Evolutionary conservation across 2,888 invertebrate species (phyloP).

Genomic region (Plemyria rubiginata): DNA sequence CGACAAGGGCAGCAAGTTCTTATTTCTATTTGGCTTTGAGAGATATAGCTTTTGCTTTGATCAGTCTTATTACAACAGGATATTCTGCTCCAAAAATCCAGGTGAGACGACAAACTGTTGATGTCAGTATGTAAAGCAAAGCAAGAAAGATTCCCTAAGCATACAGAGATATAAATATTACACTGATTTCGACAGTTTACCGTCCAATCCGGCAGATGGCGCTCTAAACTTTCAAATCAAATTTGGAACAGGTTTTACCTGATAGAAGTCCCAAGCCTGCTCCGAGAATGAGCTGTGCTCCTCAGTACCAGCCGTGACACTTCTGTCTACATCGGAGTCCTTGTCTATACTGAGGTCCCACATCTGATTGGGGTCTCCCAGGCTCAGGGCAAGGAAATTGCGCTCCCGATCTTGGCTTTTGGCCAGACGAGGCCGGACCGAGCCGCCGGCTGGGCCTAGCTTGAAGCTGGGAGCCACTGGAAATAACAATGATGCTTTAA

Average conservation of each 20-base stretch:
- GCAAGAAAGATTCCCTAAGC: no score
- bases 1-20: no score
- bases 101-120: no score
- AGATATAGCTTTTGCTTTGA: no score
- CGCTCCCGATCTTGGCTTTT: slow-evolving; percentile 65
- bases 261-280: slow-evolving; percentile 98
- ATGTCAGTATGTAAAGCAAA: no score
- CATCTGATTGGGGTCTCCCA: slow-evolving; percentile 74
- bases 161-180: no score
- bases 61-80: no score
- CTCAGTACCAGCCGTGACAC: slow-evolving; percentile 87
- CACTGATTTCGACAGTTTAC: no score
- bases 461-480: slow-evolving; percentile 87
- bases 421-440: slow-evolving; percentile 71
- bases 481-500: not conserved
- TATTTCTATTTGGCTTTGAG: no score
- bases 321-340: slow-evolving; percentile 83
- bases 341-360: slow-evolving; percentile 78
- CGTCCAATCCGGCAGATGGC: no score
- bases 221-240: no score
- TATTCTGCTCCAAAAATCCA: no score
- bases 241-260: slow-evolving; percentile 78
- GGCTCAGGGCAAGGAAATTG: slow-evolving; percentile 70
- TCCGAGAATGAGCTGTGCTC: slow-evolving; percentile 94
- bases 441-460: slow-evolving; percentile 84